Evolutionary conservation across 1,140 invertebrate genomes (phyloP).

Genomic region (Aphis craccivora): DNA sequence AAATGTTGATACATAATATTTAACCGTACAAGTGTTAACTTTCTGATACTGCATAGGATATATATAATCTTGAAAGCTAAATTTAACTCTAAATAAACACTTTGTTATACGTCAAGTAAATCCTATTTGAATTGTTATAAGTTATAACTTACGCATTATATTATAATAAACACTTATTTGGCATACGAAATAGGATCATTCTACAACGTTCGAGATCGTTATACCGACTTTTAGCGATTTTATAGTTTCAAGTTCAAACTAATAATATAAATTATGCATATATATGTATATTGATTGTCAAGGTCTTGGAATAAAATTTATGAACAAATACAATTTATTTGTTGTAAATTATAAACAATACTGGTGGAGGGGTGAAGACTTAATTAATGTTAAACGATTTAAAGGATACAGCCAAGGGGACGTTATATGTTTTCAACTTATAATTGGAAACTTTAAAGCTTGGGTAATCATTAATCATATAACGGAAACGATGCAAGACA

Average conservation of each 20-base stretch:
- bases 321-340: neutral
- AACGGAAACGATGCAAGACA: neutral
- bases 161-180: neutral
- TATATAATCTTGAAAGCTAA: neutral
- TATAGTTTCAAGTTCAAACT: neutral
- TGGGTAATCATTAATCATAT: neutral
- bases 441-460: slow-evolving; percentile 2
- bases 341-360: neutral
- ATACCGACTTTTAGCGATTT: neutral
- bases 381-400: slow-evolving; percentile 16
- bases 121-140: neutral
- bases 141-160: neutral
- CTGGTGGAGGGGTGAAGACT: neutral
- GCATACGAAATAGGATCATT: neutral
- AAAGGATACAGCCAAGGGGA: too few relatives aligned
- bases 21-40: neutral
- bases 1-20: neutral
- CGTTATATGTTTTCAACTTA: neutral
- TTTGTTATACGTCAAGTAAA: neutral
- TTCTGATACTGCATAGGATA: neutral
- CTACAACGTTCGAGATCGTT: neutral
- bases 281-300: neutral
- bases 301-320: neutral
- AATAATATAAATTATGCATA: neutral
- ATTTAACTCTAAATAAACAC: neutral